Conservation (phyloP, 2,888 invertebrate species). For the Conistra vaccinii region DNA sequence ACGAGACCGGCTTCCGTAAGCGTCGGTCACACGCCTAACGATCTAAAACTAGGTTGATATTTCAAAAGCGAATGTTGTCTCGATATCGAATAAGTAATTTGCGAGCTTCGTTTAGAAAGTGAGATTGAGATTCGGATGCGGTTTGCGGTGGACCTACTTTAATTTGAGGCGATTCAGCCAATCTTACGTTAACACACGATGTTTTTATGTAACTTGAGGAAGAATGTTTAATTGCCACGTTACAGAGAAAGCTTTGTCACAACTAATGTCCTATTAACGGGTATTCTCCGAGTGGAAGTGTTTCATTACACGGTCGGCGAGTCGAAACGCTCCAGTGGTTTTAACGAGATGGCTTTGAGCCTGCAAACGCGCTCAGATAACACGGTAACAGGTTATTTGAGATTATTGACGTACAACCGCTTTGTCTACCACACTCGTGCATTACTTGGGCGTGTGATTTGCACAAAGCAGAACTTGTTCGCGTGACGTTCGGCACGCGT, state of each 20-base stretch:
- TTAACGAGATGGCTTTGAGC: constrained; percentile 84
- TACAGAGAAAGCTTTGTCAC: constrained; percentile 83
- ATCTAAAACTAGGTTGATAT: constrained; percentile 74
- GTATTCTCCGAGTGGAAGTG: constrained; percentile 88
- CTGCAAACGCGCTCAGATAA: constrained; percentile 75
- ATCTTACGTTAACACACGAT: constrained; percentile 58
- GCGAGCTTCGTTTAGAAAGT: constrained; percentile 73
- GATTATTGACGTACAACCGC: constrained; percentile 68
- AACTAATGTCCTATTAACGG: constrained; percentile 85
- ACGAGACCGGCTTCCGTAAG: constrained; percentile 64
- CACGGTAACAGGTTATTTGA: constrained; percentile 72
- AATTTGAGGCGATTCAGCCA: constrained; percentile 44
- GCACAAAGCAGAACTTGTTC: constrained; percentile 21
- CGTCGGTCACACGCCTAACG: constrained; percentile 57
- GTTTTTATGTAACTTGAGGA: constrained; percentile 61
- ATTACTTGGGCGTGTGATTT: constrained; percentile 42
- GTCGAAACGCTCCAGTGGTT: constrained; percentile 83
- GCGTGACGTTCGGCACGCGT: constrained; percentile 19
- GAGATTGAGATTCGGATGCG: constrained; percentile 70
- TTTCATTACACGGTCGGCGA: constrained; percentile 87
- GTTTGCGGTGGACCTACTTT: constrained; percentile 68
- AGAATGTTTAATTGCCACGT: constrained; percentile 77
- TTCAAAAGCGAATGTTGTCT: constrained; percentile 70
- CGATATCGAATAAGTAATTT: constrained; percentile 67
- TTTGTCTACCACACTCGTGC: constrained; percentile 48